phyloP scores from a whole-genome alignment of 2,113 vertebrate genomes.

The Marcusenius ussheri region DNA sequence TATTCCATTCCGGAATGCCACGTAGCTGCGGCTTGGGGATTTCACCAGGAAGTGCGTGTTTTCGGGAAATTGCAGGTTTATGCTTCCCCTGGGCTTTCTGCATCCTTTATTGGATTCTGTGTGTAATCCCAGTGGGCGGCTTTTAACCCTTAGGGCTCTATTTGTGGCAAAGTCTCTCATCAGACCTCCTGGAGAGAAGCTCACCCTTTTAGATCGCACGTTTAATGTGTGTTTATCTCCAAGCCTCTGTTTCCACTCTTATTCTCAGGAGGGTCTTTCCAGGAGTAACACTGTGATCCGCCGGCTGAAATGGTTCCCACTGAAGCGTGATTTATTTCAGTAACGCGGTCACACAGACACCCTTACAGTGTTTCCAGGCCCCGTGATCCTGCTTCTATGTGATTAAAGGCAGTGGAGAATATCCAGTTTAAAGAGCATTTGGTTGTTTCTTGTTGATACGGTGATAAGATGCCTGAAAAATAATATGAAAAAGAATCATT shows the following conservation, averaged over 20 bases:
- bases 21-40: background rate
- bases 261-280: background rate
- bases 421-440: background rate
- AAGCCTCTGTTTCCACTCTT: background rate
- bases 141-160: constrained; percentile 4
- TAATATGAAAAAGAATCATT: background rate
- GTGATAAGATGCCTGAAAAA: background rate
- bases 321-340: background rate
- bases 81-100: background rate
- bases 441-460: background rate
- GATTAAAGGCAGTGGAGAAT: background rate
- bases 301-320: background rate
- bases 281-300: background rate
- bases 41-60: background rate
- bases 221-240: background rate
- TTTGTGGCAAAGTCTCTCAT: background rate
- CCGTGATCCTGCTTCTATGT: background rate
- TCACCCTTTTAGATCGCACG: background rate
- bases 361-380: background rate
- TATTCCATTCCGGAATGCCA: background rate
- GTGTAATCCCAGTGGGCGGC: background rate
- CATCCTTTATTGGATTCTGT: background rate
- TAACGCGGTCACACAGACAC: background rate
- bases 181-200: background rate
- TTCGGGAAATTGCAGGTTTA: constrained; percentile 15